Percentiles rank a stretch among this genome's conserved stretches.
Conservation (phyloP, 2,113 vertebrate genomes). For the Aspidoscelis tigris region DNA sequence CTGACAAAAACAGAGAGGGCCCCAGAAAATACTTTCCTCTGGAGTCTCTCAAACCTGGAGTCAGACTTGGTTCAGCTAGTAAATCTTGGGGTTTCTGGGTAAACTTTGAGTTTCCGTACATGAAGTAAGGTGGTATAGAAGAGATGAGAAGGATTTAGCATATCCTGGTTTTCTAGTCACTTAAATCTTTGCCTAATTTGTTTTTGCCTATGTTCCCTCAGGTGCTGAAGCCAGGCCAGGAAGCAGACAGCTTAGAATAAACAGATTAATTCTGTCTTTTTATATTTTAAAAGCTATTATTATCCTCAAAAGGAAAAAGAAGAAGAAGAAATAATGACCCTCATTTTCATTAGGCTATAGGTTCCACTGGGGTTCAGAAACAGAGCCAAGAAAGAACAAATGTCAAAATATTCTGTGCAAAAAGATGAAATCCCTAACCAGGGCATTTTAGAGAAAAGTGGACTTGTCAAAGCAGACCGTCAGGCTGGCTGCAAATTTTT, state of each 20-base stretch:
- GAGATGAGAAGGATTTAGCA: neutral
- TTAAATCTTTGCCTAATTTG: constrained; percentile 51
- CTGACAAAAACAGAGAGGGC: neutral
- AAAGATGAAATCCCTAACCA: constrained; percentile 50
- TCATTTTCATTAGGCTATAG: constrained; percentile 70
- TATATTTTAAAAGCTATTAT: constrained; percentile 70
- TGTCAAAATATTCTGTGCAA: constrained; percentile 70
- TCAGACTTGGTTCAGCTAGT: neutral
- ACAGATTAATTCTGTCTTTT: constrained; percentile 67
- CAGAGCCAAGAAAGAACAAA: constrained; percentile 61
- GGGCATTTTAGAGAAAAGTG: constrained; percentile 36
- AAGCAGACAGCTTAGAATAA: constrained; percentile 73
- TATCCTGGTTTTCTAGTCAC: constrained; percentile 67
- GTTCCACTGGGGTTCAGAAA: constrained; percentile 68
- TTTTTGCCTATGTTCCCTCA: constrained; percentile 73
- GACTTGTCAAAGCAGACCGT: constrained; percentile 66
- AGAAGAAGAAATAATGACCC: constrained; percentile 62
- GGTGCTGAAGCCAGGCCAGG: constrained; percentile 74
- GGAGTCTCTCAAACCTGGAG: neutral
- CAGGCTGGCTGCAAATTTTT: constrained; percentile 45
- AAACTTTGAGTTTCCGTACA: constrained; percentile 48
- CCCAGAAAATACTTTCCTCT: neutral
- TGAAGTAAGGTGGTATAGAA: neutral
- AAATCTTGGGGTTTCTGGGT: neutral
- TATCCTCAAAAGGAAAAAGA: constrained; percentile 46